A percentile compares a stretch with the other conserved stretches of the same genome.
Conservation (phyloP, 2,888 invertebrate genomes). For the Coenonympha arcania region DNA sequence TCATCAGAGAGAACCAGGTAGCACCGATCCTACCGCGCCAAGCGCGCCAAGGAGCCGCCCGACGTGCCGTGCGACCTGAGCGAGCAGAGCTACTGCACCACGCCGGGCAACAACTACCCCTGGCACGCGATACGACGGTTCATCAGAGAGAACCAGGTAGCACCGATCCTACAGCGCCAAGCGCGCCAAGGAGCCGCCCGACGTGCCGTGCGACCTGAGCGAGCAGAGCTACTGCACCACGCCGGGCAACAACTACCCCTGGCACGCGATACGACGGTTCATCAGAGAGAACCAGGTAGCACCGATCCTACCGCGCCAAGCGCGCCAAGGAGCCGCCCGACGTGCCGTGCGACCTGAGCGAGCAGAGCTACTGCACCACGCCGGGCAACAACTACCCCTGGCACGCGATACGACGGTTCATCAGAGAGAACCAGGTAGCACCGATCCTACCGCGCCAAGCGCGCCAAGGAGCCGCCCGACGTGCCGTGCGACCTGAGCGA, state of each 20-base stretch:
- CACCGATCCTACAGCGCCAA: too few species aligned
- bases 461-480: neutral
- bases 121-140: too few species aligned
- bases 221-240: slow-evolving; percentile 85
- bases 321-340: slow-evolving; percentile 77
- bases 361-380: slow-evolving; percentile 84
- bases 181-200: slow-evolving; percentile 75
- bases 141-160: too few species aligned
- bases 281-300: slow-evolving; percentile 88
- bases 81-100: too few species aligned
- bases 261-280: slow-evolving; percentile 90
- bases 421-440: slow-evolving; percentile 67
- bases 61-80: too few species aligned
- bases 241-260: slow-evolving; percentile 89
- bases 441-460: neutral
- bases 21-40: slow-evolving; percentile 78
- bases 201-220: slow-evolving; percentile 85
- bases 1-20: slow-evolving; percentile 78
- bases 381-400: slow-evolving; percentile 90
- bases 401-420: slow-evolving; percentile 90
- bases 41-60: slow-evolving; percentile 41
- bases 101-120: too few species aligned
- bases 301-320: slow-evolving; percentile 71
- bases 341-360: slow-evolving; percentile 85
- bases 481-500: neutral